These are phyloP conservation scores for Steromphala cineraria DNA, from an alignment of 2,888 invertebrate genomes.

Conservation along the genomic window DNA sequence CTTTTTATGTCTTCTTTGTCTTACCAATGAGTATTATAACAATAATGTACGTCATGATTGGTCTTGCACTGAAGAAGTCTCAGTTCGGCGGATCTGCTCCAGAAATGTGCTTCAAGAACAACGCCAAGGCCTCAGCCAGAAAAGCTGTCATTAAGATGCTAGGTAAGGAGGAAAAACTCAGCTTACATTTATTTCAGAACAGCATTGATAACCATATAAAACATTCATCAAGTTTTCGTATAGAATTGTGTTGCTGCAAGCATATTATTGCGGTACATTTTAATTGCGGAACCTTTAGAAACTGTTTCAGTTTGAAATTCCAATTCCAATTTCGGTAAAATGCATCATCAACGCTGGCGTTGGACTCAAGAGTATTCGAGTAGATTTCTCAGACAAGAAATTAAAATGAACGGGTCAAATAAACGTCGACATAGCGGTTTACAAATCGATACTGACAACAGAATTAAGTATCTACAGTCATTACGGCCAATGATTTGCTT, in stretches of 20 bases:
- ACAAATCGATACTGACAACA: neutral
- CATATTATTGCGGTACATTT: too few relatives aligned
- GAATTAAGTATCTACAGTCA: too few relatives aligned
- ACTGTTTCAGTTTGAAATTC: too few relatives aligned
- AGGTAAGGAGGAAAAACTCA: constrained; percentile 50
- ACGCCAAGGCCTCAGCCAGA: constrained; percentile 46
- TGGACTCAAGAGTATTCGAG: neutral
- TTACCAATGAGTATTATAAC: constrained; percentile 84
- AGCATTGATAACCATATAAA: neutral
- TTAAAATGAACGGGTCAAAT: neutral
- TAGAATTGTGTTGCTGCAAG: too few relatives aligned
- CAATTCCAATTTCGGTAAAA: too few relatives aligned
- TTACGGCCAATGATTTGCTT: too few relatives aligned
- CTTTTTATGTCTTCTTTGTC: constrained; percentile 89
- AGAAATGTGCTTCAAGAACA: constrained; percentile 30
- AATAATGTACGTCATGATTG: constrained; percentile 81
- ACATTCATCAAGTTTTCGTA: too few relatives aligned
- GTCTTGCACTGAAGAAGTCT: constrained; percentile 57
- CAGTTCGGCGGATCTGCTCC: constrained; percentile 26
- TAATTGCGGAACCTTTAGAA: too few relatives aligned
- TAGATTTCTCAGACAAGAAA: neutral
- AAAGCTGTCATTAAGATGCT: constrained; percentile 70
- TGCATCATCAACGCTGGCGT: neutral
- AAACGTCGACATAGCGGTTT: neutral
- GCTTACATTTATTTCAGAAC: neutral